Percentiles rank a stretch among this genome's conserved stretches.
phyloP scores from a whole-genome alignment of 2,888 invertebrate species.

The Habrosyne pyritoides region DNA sequence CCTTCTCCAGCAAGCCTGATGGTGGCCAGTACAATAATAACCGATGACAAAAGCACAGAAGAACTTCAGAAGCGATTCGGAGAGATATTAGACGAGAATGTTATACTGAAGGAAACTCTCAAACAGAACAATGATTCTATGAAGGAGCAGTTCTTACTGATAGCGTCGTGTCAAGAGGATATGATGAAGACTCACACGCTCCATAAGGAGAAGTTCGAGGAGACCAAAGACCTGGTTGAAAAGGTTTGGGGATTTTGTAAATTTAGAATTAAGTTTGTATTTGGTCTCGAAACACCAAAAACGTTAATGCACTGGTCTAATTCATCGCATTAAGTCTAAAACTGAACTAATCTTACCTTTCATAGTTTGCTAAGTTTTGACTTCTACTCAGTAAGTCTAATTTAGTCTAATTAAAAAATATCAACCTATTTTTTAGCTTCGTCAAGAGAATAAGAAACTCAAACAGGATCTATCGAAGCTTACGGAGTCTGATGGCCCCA shows the following conservation, averaged over 20 bases:
- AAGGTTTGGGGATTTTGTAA: constrained; percentile 51
- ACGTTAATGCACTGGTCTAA: no score
- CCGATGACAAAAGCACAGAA: constrained; percentile 65
- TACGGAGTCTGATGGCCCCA: constrained; percentile 33
- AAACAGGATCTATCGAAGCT: constrained; percentile 56
- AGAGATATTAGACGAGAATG: constrained; percentile 82
- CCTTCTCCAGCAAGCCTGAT: constrained; percentile 74
- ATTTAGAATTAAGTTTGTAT: not conserved
- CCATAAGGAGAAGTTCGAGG: constrained; percentile 86
- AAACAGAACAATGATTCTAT: constrained; percentile 86
- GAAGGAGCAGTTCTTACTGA: constrained; percentile 86
- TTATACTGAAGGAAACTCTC: constrained; percentile 84
- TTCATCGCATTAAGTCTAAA: no score
- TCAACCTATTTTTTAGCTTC: constrained; percentile 50
- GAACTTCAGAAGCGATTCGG: constrained; percentile 80
- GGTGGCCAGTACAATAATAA: constrained; percentile 72
- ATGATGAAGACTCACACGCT: constrained; percentile 84
- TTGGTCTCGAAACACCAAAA: no score
- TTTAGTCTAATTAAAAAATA: no score
- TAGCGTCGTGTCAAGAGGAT: constrained; percentile 86
- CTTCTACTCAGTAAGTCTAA: no score
- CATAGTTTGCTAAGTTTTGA: no score
- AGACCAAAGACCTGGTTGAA: constrained; percentile 85
- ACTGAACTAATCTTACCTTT: no score
- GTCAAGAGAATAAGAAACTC: constrained; percentile 68